phyloP scores from a whole-genome alignment of 1,140 invertebrate species.

The Drosophila varians region DNA sequence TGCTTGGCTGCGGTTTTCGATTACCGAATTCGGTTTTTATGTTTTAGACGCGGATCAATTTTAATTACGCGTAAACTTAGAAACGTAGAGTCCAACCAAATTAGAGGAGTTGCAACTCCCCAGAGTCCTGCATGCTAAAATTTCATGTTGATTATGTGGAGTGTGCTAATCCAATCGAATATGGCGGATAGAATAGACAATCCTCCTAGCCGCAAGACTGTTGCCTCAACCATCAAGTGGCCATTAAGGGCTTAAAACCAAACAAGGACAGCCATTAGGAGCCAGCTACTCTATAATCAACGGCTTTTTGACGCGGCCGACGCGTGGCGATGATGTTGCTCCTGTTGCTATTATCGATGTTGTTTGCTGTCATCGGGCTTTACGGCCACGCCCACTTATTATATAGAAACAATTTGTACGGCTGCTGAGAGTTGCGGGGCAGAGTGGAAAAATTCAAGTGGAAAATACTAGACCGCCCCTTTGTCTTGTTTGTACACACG shows the following conservation, averaged over 20 bases:
- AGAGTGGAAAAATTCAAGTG: constrained; percentile 53
- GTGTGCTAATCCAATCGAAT: constrained; percentile 44
- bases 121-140: neutral
- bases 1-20: constrained; percentile 26
- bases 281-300: constrained; percentile 57
- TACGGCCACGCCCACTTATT: constrained; percentile 74
- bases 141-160: constrained; percentile 23
- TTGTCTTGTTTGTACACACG: constrained; percentile 41
- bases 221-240: constrained; percentile 68
- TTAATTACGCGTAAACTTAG: constrained; percentile 47
- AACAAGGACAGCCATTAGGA: constrained; percentile 62
- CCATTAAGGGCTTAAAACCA: constrained; percentile 76
- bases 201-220: neutral
- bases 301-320: constrained; percentile 73
- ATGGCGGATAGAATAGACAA: constrained; percentile 4
- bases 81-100: constrained; percentile 3
- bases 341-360: constrained; percentile 31
- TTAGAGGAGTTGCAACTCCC: neutral
- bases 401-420: constrained; percentile 69
- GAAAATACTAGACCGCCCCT: constrained; percentile 23
- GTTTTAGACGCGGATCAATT: constrained; percentile 41
- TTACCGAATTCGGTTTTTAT: constrained; percentile 21
- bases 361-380: constrained; percentile 50
- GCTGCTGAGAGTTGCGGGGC: constrained; percentile 36
- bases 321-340: constrained; percentile 51